Evolutionary conservation across 2,113 vertebrate genomes (phyloP).

Genomic region (Zapus hudsonius): DNA sequence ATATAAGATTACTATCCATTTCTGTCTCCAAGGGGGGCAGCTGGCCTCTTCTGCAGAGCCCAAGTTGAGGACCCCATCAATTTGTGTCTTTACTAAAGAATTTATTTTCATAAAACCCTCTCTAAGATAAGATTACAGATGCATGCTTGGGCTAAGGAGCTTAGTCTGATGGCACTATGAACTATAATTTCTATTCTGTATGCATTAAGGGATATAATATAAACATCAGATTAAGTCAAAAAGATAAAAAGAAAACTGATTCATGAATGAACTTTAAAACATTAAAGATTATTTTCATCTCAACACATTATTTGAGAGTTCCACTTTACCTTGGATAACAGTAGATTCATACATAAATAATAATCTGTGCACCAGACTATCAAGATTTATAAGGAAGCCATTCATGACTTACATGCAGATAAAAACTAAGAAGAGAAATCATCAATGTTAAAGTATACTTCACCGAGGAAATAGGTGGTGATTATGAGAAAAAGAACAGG

Average conservation of each 20-base stretch:
- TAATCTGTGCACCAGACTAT: not conserved
- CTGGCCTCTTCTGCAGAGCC: not conserved
- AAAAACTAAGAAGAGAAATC: not conserved
- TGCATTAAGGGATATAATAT: not conserved
- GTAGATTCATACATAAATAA: not conserved
- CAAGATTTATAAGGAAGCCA: not conserved
- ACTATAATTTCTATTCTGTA: slow-evolving; percentile 25
- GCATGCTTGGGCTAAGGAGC: not conserved
- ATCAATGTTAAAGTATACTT: not conserved
- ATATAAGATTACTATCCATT: slow-evolving; percentile 36
- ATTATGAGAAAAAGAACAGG: not conserved
- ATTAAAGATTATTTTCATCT: slow-evolving; percentile 44
- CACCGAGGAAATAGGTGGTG: not conserved
- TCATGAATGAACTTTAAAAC: not conserved
- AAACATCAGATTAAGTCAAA: slow-evolving; percentile 38
- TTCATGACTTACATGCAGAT: not conserved
- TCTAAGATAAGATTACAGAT: slow-evolving; percentile 1
- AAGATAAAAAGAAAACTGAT: not conserved
- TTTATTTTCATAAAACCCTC: slow-evolving; percentile 40
- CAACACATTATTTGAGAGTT: not conserved
- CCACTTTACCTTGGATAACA: not conserved
- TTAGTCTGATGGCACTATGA: not conserved
- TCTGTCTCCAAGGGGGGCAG: not conserved
- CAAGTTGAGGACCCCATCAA: not conserved
- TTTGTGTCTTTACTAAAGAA: slow-evolving; percentile 50